Evolutionary conservation across 2,113 vertebrate genomes (phyloP).

Genomic region (Uria lomvia): DNA sequence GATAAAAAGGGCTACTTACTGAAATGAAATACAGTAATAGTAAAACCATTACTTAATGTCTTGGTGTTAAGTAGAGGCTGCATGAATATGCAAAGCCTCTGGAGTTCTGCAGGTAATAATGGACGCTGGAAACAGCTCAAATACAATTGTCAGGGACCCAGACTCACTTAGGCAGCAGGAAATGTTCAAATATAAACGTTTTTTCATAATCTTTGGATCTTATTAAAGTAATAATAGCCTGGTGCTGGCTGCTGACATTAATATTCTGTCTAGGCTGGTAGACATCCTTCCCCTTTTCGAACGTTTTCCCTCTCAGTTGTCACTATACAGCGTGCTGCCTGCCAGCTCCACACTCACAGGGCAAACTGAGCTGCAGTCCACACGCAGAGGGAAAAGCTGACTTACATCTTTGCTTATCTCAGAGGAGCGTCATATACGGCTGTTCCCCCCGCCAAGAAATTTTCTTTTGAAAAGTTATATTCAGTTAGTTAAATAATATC

Average conservation of each 20-base stretch:
- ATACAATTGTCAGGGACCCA: neutral
- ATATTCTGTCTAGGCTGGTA: neutral
- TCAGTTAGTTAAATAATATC: neutral
- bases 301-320: neutral
- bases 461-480: neutral
- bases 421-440: neutral
- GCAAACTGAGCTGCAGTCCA: neutral
- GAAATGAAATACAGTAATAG: neutral
- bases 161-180: neutral
- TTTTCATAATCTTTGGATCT: neutral
- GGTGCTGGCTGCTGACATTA: neutral
- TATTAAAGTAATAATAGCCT: neutral
- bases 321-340: neutral
- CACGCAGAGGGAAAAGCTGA: neutral
- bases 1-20: neutral
- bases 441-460: neutral
- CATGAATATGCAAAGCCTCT: neutral
- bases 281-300: neutral
- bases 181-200: neutral
- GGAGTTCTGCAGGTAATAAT: neutral
- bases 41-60: neutral
- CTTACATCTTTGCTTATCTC: neutral
- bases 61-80: neutral
- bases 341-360: neutral
- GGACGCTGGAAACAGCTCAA: neutral